phyloP scores from a whole-genome alignment of 2,888 invertebrate species.

The Drosophila sordidula region DNA sequence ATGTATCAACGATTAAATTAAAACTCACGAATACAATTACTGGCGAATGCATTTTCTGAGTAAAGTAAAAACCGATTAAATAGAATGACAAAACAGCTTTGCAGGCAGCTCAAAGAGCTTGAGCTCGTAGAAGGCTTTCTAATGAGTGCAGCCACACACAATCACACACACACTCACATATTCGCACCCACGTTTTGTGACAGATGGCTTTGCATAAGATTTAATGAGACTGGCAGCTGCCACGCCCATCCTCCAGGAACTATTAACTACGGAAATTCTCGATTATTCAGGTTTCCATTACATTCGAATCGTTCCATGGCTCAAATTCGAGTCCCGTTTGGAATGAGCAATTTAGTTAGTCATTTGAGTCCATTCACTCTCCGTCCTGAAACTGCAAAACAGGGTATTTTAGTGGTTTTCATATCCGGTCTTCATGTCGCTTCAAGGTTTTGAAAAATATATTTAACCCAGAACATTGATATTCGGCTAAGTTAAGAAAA shows the following conservation, averaged over 20 bases:
- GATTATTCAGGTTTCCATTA: not conserved
- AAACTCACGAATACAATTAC: not conserved
- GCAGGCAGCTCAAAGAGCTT: not conserved
- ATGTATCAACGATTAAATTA: too few relatives aligned
- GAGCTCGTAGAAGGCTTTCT: slow-evolving; percentile 1
- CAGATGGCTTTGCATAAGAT: slow-evolving; percentile 6
- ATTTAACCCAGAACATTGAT: too few relatives aligned
- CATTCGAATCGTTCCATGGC: not conserved
- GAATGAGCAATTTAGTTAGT: not conserved
- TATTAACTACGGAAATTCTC: not conserved
- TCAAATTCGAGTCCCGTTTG: not conserved
- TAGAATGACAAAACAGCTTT: not conserved
- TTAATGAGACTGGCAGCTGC: slow-evolving; percentile 4
- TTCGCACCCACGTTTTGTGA: not conserved
- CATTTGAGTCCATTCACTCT: not conserved
- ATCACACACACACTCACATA: not conserved
- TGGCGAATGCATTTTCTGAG: not conserved
- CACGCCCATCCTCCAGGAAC: not conserved
- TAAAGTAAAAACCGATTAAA: not conserved
- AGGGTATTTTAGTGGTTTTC: too few relatives aligned
- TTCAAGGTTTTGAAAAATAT: too few relatives aligned
- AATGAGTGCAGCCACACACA: slow-evolving; percentile 9
- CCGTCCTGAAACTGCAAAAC: not conserved
- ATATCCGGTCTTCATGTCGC: too few relatives aligned
- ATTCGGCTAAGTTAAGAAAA: too few relatives aligned